Percentiles rank a stretch among this genome's conserved stretches.
These are phyloP conservation scores for Catostomus latipinnis DNA, from an alignment of 2,797 vertebrate genomes.

Conservation along the genomic window DNA sequence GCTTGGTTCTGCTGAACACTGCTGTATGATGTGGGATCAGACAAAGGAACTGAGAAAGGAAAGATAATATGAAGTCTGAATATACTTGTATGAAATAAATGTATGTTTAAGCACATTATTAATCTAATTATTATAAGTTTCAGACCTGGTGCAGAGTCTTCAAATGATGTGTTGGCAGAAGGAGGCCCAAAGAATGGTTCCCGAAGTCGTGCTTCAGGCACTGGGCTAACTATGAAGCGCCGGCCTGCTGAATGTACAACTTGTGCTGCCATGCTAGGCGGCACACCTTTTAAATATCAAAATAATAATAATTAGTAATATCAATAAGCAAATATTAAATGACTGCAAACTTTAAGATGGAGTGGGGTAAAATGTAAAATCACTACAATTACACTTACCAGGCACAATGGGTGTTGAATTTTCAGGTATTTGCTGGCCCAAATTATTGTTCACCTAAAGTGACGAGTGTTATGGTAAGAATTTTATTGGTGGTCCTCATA, in stretches of 20 bases:
- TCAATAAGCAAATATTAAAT: not conserved
- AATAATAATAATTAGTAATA: too few relatives aligned
- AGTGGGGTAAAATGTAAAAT: too few relatives aligned
- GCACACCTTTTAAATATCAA: conserved; percentile 74
- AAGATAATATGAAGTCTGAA: not conserved
- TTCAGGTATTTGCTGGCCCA: conserved; percentile 37
- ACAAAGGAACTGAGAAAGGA: conserved; percentile 79
- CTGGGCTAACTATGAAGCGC: conserved; percentile 96
- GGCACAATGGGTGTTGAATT: conserved; percentile 44
- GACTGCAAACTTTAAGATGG: not conserved
- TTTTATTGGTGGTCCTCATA: not conserved
- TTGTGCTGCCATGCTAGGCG: conserved; percentile 86
- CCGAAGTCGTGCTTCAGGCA: conserved; percentile 90
- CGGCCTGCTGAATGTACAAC: conserved; percentile 96
- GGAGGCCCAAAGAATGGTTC: conserved; percentile 84
- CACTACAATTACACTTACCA: conserved; percentile 30
- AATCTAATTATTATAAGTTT: not conserved
- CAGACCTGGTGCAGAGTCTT: conserved; percentile 75
- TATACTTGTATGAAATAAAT: not conserved
- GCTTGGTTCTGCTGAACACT: conserved; percentile 82
- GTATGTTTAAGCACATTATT: not conserved
- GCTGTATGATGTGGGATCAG: conserved; percentile 87
- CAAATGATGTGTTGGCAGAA: conserved; percentile 74
- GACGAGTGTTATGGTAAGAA: not conserved
- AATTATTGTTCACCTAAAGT: conserved; percentile 44